Evolutionary conservation across 2,888 invertebrate genomes (phyloP).

Genomic region (Trichopria drosophilae): DNA sequence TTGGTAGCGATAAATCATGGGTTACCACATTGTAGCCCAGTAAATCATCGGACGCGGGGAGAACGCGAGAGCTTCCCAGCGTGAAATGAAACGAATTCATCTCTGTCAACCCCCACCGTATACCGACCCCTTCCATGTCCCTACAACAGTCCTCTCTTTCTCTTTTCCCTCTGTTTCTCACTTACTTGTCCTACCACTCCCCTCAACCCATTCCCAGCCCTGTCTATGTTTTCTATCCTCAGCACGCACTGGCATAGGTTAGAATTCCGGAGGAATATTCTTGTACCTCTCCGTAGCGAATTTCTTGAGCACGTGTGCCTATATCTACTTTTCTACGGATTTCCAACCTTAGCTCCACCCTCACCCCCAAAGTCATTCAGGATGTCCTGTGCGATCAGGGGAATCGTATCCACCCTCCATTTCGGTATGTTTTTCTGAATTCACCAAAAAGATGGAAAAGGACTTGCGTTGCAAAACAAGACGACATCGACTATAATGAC

Average conservation of each 20-base stretch:
- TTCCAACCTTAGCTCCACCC: slow-evolving; percentile 6
- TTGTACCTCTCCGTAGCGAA: no score
- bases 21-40: slow-evolving; percentile 71
- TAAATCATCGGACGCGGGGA: slow-evolving; percentile 65
- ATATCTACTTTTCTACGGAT: slow-evolving; percentile 23
- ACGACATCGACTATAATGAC: no score
- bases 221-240: slow-evolving; percentile 51
- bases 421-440: no score
- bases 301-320: slow-evolving; percentile 4
- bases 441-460: no score
- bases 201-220: slow-evolving; percentile 29
- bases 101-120: slow-evolving; percentile 55
- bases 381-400: no score
- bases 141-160: slow-evolving; percentile 57
- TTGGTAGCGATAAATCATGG: slow-evolving; percentile 69
- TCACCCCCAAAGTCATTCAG: no score
- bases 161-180: slow-evolving; percentile 60
- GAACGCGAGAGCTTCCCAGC: slow-evolving; percentile 60
- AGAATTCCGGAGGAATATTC: no score
- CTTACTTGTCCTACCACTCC: slow-evolving; percentile 1
- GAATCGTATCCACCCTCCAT: no score
- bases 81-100: slow-evolving; percentile 62
- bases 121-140: slow-evolving; percentile 33
- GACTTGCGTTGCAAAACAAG: no score
- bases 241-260: slow-evolving; percentile 47